Conservation (phyloP, 2,113 vertebrate species). For the Saccopteryx leptura region DNA sequence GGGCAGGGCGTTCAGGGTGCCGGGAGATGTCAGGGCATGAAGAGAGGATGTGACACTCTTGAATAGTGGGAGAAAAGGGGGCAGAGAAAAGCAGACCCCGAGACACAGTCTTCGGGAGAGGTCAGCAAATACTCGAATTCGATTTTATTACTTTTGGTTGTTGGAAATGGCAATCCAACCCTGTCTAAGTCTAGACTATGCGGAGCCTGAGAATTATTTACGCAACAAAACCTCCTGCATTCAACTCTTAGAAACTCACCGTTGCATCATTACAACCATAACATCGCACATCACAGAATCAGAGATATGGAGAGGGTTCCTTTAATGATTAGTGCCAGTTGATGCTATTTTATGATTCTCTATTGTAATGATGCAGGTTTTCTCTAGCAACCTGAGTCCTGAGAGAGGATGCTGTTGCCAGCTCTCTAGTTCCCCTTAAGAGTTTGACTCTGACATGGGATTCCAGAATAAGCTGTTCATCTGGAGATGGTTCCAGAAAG, state of each 20-base stretch:
- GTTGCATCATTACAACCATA: neutral
- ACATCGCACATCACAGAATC: accelerated
- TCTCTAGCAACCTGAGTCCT: neutral
- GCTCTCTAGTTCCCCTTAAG: neutral
- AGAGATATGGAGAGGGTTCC: neutral
- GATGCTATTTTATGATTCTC: neutral
- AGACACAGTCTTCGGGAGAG: neutral
- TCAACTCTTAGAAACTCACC: neutral
- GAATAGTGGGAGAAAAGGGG: neutral
- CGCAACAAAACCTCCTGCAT: neutral
- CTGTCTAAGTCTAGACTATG: neutral
- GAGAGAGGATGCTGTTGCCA: neutral
- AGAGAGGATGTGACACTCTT: neutral
- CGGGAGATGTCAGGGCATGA: neutral
- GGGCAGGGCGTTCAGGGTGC: neutral
- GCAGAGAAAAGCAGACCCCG: neutral
- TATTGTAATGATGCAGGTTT: neutral
- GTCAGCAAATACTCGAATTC: neutral
- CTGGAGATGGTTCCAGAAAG: neutral
- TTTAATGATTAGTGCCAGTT: neutral
- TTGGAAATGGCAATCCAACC: neutral
- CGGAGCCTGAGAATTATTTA: neutral
- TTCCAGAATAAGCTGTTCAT: neutral
- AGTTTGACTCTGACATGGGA: neutral
- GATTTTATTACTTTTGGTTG: neutral